Evolutionary conservation across 1,140 invertebrate species (phyloP).

Genomic region (Ips nitidus): DNA sequence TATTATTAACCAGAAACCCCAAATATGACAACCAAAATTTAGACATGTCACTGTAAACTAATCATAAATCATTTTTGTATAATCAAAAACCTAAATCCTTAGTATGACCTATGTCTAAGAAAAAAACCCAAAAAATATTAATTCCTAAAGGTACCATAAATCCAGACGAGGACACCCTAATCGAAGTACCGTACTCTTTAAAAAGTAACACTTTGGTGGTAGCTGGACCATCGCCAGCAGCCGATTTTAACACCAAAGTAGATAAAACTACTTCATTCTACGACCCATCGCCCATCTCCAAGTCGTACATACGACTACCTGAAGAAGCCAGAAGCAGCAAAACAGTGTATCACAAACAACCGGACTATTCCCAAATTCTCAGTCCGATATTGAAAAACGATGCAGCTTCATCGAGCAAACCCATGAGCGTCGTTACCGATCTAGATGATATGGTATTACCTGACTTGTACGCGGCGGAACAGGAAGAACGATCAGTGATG

Average conservation of each 20-base stretch:
- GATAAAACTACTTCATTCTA: background rate
- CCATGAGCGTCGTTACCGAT: background rate
- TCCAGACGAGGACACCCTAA: conserved; percentile 24
- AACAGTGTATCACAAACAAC: background rate
- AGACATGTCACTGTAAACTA: too few relatives aligned
- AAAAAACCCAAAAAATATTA: conserved; percentile 27
- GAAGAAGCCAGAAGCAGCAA: background rate
- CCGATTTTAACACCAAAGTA: background rate
- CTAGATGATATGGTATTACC: background rate
- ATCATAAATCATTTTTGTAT: too few relatives aligned
- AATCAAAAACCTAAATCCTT: background rate
- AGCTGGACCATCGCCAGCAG: background rate
- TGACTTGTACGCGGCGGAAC: conserved; percentile 17
- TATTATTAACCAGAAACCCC: too few relatives aligned
- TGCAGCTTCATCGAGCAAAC: too few relatives aligned
- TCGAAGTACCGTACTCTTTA: conserved; percentile 17
- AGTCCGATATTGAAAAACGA: background rate
- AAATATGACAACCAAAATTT: too few relatives aligned
- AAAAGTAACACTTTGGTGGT: conserved; percentile 21
- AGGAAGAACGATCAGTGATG: conserved; percentile 10
- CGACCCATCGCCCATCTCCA: background rate
- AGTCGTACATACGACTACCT: background rate
- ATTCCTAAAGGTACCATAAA: conserved; percentile 26
- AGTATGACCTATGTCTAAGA: conserved; percentile 31
- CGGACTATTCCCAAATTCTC: background rate